Conservation (phyloP, 2,888 invertebrate species). For the Ditylenchus weischeri region DNA sequence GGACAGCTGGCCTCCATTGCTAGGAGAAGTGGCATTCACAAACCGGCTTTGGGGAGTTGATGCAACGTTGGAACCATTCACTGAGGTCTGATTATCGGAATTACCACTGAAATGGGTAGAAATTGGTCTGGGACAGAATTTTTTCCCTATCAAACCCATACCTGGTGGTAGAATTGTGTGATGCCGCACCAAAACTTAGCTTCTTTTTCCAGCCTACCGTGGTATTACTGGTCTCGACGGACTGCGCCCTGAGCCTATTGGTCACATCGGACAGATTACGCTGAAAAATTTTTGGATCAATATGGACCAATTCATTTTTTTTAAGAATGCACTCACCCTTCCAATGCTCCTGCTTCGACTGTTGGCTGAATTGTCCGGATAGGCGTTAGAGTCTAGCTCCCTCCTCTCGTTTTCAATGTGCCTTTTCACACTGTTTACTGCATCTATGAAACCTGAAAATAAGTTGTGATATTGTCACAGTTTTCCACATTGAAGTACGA, state of each 20-base stretch:
- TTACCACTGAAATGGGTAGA: too few species aligned
- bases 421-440: slow-evolving; percentile 40
- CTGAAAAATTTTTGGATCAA: background rate
- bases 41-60: too few species aligned
- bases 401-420: slow-evolving; percentile 42
- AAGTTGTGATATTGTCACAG: background rate
- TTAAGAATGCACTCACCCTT: slow-evolving; percentile 18
- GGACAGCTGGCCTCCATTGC: too few species aligned
- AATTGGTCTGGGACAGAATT: too few species aligned
- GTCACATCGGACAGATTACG: slow-evolving; percentile 35
- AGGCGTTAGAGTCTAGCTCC: background rate
- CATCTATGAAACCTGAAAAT: slow-evolving; percentile 42
- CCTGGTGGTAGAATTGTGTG: slow-evolving; percentile 1
- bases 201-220: slow-evolving; percentile 28
- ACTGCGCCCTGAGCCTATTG: slow-evolving; percentile 34
- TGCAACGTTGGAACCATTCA: too few species aligned
- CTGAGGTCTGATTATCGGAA: too few species aligned
- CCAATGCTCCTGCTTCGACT: slow-evolving; percentile 20
- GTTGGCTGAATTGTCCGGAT: background rate
- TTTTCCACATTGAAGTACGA: too few species aligned
- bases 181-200: slow-evolving; percentile 20
- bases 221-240: slow-evolving; percentile 26
- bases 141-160: background rate
- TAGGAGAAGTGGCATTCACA: too few species aligned
- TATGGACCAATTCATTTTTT: background rate